Conservation (phyloP, 2,888 invertebrate species). For the Fragum fragum region DNA sequence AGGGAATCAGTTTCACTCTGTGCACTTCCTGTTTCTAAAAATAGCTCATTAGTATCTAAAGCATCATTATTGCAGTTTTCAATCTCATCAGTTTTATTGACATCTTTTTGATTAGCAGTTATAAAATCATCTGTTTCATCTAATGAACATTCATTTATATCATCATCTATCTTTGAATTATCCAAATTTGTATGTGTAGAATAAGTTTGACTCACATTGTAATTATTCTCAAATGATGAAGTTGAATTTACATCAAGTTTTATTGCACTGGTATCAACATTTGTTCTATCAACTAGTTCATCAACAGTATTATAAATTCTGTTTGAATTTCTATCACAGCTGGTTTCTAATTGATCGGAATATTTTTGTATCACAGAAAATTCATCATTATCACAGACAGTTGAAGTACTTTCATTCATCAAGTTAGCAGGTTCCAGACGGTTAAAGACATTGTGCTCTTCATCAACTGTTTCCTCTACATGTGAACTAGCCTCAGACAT, state of each 20-base stretch:
- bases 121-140: background rate
- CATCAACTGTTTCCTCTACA: background rate
- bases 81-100: background rate
- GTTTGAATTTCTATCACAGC: constrained; percentile 5
- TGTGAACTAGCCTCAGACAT: background rate
- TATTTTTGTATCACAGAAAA: constrained; percentile 14
- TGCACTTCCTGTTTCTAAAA: constrained; percentile 5
- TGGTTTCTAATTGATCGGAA: background rate
- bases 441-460: background rate
- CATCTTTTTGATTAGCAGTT: background rate
- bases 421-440: background rate
- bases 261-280: background rate
- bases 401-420: constrained; percentile 14
- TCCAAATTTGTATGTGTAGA: background rate
- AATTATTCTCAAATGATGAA: too few species aligned
- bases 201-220: too few species aligned
- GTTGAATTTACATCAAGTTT: background rate
- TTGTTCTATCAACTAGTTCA: background rate
- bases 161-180: background rate
- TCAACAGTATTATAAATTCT: background rate
- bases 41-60: background rate
- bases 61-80: background rate
- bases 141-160: background rate
- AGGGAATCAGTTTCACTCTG: constrained; percentile 21
- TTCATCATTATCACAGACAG: constrained; percentile 19